Conservation (phyloP, 2,113 vertebrate genomes). For the Chaetodon auriga region DNA sequence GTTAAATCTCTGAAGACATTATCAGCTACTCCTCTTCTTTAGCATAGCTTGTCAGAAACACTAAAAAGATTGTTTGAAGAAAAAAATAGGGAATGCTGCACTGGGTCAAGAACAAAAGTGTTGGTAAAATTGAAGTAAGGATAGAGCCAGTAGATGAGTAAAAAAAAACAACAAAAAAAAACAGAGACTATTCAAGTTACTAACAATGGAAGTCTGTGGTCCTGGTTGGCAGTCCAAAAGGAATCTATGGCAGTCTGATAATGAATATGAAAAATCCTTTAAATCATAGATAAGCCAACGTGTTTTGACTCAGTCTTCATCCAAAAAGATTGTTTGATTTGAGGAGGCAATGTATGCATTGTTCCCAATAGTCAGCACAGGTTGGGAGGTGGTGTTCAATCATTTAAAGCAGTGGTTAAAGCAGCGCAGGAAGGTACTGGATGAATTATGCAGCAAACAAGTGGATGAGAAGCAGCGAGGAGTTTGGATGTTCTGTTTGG, state of each 20-base stretch:
- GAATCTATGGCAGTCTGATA: too few species aligned
- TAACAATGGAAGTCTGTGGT: too few species aligned
- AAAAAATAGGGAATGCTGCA: too few species aligned
- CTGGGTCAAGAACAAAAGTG: too few species aligned
- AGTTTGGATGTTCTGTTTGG: conserved; percentile 37
- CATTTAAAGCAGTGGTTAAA: conserved; percentile 49
- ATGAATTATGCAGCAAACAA: conserved; percentile 62
- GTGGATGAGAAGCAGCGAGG: conserved; percentile 34
- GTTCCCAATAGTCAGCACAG: conserved; percentile 43
- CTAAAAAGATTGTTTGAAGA: conserved; percentile 34
- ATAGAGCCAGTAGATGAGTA: too few species aligned
- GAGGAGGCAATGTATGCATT: conserved; percentile 35
- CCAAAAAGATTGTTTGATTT: conserved; percentile 42
- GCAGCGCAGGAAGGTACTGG: conserved; percentile 23
- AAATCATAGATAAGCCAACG: too few species aligned
- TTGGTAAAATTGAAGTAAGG: too few species aligned
- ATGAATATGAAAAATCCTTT: too few species aligned
- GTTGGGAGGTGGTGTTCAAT: conserved; percentile 35
- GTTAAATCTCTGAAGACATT: conserved; percentile 35
- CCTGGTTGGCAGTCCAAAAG: too few species aligned
- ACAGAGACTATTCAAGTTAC: too few species aligned
- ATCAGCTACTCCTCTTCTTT: conserved; percentile 15
- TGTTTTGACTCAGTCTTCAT: too few species aligned
- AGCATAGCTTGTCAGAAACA: conserved; percentile 9
- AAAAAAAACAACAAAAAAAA: too few species aligned